Conservation (phyloP, 2,888 invertebrate genomes). For the Callinectes sapidus region DNA sequence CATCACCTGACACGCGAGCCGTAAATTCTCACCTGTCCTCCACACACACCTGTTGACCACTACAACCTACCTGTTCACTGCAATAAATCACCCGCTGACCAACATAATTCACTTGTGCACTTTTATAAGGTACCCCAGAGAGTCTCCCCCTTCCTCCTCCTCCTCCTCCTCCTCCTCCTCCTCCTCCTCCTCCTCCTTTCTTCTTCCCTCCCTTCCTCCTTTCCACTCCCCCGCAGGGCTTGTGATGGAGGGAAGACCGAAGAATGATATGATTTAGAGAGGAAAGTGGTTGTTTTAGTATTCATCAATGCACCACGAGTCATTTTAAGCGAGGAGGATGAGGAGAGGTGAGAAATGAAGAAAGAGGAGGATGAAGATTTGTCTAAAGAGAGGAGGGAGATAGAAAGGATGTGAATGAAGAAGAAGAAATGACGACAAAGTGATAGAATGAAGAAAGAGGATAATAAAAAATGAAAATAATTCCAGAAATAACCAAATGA, state of each 20-base stretch:
- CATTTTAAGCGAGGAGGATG: not conserved
- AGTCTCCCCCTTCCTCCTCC: not conserved
- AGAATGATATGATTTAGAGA: constrained; percentile 1
- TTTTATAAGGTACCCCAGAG: constrained; percentile 8
- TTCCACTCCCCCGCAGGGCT: not conserved
- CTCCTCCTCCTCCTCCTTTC: not conserved
- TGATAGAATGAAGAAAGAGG: not conserved
- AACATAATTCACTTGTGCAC: constrained; percentile 1
- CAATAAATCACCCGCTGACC: constrained; percentile 15
- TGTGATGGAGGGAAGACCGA: not conserved
- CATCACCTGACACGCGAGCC: not conserved
- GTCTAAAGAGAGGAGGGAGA: not conserved
- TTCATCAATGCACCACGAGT: not conserved
- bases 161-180: not conserved
- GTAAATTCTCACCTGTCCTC: constrained; percentile 12
- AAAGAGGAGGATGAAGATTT: not conserved
- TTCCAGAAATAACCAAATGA: not conserved
- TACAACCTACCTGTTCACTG: constrained; percentile 5
- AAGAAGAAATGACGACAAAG: not conserved
- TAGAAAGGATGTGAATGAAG: not conserved
- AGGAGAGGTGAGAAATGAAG: not conserved
- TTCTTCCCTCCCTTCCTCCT: not conserved
- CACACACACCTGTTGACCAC: not conserved
- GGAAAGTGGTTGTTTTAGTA: not conserved
- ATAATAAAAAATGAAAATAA: not conserved